A percentile compares a stretch with the other conserved stretches of the same genome.
These are phyloP conservation scores for Scytalopus superciliaris DNA, from an alignment of 2,113 vertebrate species.

Conservation along the genomic window DNA sequence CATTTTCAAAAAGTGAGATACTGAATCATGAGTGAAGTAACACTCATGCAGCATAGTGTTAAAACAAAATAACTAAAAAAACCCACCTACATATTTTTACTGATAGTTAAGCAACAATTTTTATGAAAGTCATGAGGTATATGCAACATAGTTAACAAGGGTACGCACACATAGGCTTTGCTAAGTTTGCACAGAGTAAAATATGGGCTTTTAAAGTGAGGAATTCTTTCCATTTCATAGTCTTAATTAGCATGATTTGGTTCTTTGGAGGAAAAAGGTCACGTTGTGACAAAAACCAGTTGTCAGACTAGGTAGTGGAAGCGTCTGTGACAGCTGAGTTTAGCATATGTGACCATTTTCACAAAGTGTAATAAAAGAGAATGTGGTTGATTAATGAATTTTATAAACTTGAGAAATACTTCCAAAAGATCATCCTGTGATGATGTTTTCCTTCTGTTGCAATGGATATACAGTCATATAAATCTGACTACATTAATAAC, in stretches of 20 bases:
- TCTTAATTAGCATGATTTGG: background rate
- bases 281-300: background rate
- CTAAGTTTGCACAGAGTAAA: background rate
- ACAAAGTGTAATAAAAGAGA: background rate
- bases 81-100: background rate
- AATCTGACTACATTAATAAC: background rate
- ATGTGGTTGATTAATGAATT: background rate
- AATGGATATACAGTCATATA: background rate
- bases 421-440: background rate
- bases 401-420: slow-evolving; percentile 7
- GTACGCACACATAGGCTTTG: background rate
- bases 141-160: background rate
- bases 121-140: background rate
- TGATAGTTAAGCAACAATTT: background rate
- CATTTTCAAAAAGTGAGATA: background rate
- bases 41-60: background rate
- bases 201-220: background rate
- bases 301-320: background rate
- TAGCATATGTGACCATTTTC: background rate
- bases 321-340: background rate
- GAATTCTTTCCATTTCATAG: background rate
- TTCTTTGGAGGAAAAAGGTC: slow-evolving; percentile 8
- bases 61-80: background rate
- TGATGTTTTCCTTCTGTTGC: background rate
- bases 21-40: background rate